These are phyloP conservation scores for Leucophora obtusa DNA, from an alignment of 2,888 invertebrate genomes.

Conservation along the genomic window DNA sequence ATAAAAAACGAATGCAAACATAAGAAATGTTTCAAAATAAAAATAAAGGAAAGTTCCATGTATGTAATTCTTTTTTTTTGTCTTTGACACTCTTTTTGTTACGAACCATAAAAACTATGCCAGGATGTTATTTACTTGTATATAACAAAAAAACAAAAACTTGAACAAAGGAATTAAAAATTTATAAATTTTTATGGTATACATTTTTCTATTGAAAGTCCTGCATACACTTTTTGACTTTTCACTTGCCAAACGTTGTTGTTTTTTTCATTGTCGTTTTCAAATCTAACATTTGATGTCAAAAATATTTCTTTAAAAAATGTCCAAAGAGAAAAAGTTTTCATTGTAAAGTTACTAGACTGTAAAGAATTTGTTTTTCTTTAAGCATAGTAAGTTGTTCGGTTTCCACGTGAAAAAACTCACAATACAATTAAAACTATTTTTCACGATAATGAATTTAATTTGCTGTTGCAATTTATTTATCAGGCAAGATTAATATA, in stretches of 20 bases:
- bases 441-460: too few species aligned
- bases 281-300: conserved; percentile 38
- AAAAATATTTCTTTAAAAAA: conserved; percentile 20
- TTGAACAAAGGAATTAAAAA: conserved; percentile 28
- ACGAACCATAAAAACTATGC: conserved; percentile 27
- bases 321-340: conserved; percentile 35
- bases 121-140: conserved; percentile 40
- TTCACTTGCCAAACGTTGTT: conserved; percentile 13
- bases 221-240: conserved; percentile 32
- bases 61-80: conserved; percentile 12
- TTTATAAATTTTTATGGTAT: background rate
- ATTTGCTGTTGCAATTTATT: too few species aligned
- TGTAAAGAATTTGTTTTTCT: conserved; percentile 23
- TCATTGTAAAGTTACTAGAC: conserved; percentile 44
- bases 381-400: conserved; percentile 21
- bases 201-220: background rate
- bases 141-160: background rate
- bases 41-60: conserved; percentile 22
- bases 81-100: conserved; percentile 35
- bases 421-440: too few species aligned
- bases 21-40: conserved; percentile 11
- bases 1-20: conserved; percentile 8
- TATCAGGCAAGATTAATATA: too few species aligned
- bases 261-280: background rate
- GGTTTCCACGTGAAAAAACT: too few species aligned